phyloP scores from a whole-genome alignment of 2,888 invertebrate genomes.

The Nycteola revayana region DNA sequence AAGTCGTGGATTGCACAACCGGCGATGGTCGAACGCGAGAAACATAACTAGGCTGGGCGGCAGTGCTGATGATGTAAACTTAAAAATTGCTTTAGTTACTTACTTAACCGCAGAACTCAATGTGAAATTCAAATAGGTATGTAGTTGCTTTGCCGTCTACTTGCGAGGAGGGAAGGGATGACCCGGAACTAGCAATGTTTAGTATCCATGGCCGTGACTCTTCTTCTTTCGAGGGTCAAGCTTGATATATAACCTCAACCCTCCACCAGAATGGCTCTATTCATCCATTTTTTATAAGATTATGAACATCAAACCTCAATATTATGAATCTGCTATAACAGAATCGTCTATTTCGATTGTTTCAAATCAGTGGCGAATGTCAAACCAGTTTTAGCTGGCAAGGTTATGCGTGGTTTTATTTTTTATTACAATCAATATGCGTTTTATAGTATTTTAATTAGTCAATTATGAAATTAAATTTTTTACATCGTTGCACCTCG shows the following conservation, averaged over 20 bases:
- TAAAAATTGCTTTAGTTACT: conserved; percentile 80
- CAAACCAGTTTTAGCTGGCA: conserved; percentile 67
- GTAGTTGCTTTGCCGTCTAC: conserved; percentile 61
- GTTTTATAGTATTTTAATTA: too few species aligned
- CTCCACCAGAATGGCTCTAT: neutral
- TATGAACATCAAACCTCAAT: conserved; percentile 5
- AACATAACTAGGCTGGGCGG: conserved; percentile 80
- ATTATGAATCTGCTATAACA: conserved; percentile 30
- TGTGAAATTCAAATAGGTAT: conserved; percentile 69
- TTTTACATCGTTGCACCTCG: too few species aligned
- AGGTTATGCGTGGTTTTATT: conserved; percentile 60
- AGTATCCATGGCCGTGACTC: conserved; percentile 58
- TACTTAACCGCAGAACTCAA: conserved; percentile 71
- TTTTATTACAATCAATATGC: conserved; percentile 53
- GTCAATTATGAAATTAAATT: too few species aligned
- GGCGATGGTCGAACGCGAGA: conserved; percentile 78
- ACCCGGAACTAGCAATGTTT: conserved; percentile 61
- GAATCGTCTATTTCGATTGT: conserved; percentile 42
- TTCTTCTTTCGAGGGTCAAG: conserved; percentile 28
- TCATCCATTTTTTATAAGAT: too few species aligned
- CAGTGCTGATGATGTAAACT: conserved; percentile 76
- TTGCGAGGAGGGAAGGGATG: conserved; percentile 49
- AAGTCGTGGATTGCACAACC: conserved; percentile 74
- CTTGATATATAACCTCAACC: conserved; percentile 13
- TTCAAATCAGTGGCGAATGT: conserved; percentile 61